Evolutionary conservation across 2,888 invertebrate species (phyloP), one percentile per base, ranked within the genome.

Genomic region (Agrotis exclamationis): DNA sequence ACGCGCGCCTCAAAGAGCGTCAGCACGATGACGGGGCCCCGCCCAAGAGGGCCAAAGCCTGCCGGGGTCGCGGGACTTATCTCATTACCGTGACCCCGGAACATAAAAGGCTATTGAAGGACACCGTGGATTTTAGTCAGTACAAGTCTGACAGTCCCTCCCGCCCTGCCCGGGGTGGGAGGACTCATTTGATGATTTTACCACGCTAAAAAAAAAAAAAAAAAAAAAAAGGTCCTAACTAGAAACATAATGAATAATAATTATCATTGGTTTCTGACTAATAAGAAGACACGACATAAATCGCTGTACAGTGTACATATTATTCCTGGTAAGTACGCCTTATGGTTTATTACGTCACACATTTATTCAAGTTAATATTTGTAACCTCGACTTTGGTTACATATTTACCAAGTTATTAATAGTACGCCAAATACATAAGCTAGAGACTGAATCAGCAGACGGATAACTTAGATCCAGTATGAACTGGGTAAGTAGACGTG

Each of bases 331-430:
- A 76, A 72, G 59, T 65, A 79, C 66, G 63, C 64, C 58, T 59
- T 71, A 60, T 67, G 78, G 76, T 70, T 66, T 44, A 50, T 72
- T 80, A 67, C 86, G 83, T 87, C 87, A 87, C 86, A 86, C 68
- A 78, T 82, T 76, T 81, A 88, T 88, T 90, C 85, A 88, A 88
- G 90, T 91, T 89, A 91, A 92, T 90, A 90, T 88, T 90, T 91
- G 88, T 90, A 92, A 88, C 93, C 93, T 93, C 92, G 93, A 89
- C 89, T 91, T 93, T 88, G 88, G 90, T 88, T 91, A 92, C 88
- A 92, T 93, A 92, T 93, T 93, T 92, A 88, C 91, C 57, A 85
- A 92, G 90, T 86, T 93, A 93, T 92, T 88, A 90, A 92, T 93
- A 93, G 90, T 84, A 87, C 87, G 84, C 87, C 85, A 87, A 91